phyloP scores from a whole-genome alignment of 1,140 invertebrate species.

The Cyclina sinensis region DNA sequence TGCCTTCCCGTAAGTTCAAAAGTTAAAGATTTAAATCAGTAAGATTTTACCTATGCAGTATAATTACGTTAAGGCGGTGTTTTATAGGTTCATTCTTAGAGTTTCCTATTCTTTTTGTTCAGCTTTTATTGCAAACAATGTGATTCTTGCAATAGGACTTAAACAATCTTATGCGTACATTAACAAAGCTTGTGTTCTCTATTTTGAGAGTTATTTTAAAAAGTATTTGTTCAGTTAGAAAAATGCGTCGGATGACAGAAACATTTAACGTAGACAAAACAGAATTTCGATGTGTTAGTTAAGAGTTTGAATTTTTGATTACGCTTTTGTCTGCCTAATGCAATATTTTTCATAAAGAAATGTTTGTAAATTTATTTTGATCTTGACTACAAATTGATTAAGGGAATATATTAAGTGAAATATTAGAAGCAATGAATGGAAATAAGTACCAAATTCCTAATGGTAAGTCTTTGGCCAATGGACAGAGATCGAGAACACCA shows the following conservation, averaged over 20 bases:
- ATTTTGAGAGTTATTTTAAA: too few relatives aligned
- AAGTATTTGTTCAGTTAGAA: background rate
- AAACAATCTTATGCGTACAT: background rate
- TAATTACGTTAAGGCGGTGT: background rate
- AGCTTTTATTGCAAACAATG: background rate
- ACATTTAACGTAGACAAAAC: background rate
- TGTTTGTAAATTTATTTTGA: background rate
- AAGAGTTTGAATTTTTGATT: background rate
- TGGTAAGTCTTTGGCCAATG: conserved; percentile 30
- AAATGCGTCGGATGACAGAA: background rate
- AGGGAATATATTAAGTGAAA: background rate
- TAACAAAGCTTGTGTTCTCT: too few relatives aligned
- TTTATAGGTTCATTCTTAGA: background rate
- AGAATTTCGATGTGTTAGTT: too few relatives aligned
- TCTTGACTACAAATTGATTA: background rate
- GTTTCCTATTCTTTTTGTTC: background rate
- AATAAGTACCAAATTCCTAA: background rate
- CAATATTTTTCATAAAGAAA: background rate
- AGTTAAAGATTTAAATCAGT: background rate
- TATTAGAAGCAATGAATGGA: conserved; percentile 8
- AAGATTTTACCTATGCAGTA: background rate
- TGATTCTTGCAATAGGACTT: background rate
- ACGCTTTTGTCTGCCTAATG: background rate
- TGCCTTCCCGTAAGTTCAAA: too few relatives aligned
- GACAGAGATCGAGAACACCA: conserved; percentile 29